These are phyloP conservation scores for Ormyrus thymus DNA, from an alignment of 2,888 invertebrate genomes.

Conservation along the genomic window DNA sequence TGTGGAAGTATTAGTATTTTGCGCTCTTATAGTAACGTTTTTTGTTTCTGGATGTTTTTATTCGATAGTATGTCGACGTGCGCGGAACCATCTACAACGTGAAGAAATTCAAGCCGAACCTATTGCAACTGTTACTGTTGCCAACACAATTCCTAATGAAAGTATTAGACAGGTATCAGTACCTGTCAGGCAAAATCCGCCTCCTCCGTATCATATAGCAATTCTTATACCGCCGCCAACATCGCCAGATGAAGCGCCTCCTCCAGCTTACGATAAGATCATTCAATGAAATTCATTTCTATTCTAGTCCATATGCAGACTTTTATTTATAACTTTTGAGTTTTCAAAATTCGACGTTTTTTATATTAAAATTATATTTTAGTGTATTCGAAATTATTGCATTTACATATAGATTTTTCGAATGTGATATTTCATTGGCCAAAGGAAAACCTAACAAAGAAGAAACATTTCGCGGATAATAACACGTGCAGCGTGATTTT, in stretches of 20 bases:
- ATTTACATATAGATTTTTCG: conserved; percentile 45
- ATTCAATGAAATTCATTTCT: conserved; percentile 73
- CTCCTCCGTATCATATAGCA: conserved; percentile 91
- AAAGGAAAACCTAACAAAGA: conserved; percentile 40
- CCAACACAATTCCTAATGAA: conserved; percentile 60
- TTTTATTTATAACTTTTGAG: conserved; percentile 16
- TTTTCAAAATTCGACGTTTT: conserved; percentile 10
- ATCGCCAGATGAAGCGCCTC: conserved; percentile 78
- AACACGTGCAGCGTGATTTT: conserved; percentile 36
- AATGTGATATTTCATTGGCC: conserved; percentile 54
- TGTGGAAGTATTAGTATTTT: conserved; percentile 80
- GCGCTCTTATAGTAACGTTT: conserved; percentile 68
- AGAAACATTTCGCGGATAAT: conserved; percentile 47
- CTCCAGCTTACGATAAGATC: conserved; percentile 86
- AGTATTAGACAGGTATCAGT: conserved; percentile 59
- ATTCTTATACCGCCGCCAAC: conserved; percentile 81
- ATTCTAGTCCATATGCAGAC: conserved; percentile 41
- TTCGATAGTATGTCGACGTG: conserved; percentile 65
- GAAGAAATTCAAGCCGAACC: conserved; percentile 63
- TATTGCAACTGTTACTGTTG: conserved; percentile 62
- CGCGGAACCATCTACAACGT: conserved; percentile 60
- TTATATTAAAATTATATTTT: conserved; percentile 17
- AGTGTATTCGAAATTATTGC: conserved; percentile 16
- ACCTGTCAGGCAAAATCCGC: conserved; percentile 76
- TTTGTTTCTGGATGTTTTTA: conserved; percentile 70